Conservation (phyloP, 2,113 vertebrate species). For the Tor tambroides region DNA sequence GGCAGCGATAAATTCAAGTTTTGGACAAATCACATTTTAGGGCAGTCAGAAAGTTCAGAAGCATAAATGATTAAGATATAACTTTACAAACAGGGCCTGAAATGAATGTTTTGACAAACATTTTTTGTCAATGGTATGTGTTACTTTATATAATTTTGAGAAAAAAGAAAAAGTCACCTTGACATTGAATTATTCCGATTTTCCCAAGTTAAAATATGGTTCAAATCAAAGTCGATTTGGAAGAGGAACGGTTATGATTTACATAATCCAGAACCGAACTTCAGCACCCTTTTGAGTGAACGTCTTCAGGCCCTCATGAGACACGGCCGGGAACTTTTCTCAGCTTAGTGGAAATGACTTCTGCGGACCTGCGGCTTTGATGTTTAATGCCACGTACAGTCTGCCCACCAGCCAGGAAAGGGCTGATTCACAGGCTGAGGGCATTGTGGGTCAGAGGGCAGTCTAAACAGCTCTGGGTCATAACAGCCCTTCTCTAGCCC, state of each 20-base stretch:
- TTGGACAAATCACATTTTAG: not conserved
- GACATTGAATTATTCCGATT: not conserved
- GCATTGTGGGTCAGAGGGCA: conserved; percentile 19
- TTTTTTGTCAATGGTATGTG: not conserved
- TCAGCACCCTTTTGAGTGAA: not conserved
- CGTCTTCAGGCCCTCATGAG: conserved; percentile 3
- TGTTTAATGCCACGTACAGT: conserved; percentile 39
- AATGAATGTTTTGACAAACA: not conserved
- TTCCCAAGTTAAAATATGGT: not conserved
- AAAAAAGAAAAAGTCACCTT: not conserved
- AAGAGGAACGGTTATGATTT: not conserved
- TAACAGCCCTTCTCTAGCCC: not conserved
- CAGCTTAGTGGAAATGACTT: conserved; percentile 13
- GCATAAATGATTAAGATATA: not conserved
- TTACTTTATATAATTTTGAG: not conserved
- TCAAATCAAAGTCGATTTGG: not conserved
- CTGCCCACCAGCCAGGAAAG: conserved; percentile 31
- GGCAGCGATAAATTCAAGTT: not conserved
- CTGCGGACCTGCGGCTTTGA: not conserved
- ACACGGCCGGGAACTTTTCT: not conserved
- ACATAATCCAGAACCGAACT: not conserved
- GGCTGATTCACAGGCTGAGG: conserved; percentile 30
- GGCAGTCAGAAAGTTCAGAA: not conserved
- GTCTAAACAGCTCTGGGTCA: conserved; percentile 29
- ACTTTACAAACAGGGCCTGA: not conserved